Percentiles rank a stretch among this genome's conserved stretches.
phyloP scores from a whole-genome alignment of 2,888 invertebrate genomes.

The Mesorhabditis spiculigera region DNA sequence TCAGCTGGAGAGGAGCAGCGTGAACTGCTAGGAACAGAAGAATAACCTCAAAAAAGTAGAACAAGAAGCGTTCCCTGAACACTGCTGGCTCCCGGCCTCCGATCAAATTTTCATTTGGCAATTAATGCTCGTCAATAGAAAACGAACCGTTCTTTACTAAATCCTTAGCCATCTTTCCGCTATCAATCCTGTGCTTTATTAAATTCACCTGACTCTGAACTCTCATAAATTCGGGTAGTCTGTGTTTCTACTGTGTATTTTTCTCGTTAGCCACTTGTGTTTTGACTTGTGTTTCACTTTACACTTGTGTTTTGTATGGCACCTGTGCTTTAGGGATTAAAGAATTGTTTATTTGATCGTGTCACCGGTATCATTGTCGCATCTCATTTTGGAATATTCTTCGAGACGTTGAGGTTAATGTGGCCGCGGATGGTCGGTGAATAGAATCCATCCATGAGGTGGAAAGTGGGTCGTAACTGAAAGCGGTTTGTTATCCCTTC shows the following conservation, averaged over 20 bases:
- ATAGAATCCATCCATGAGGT: neutral
- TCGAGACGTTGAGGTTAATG: conserved; percentile 42
- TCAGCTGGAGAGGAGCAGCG: conserved; percentile 45
- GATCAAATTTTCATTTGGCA: conserved; percentile 47
- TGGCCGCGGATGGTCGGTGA: conserved; percentile 46
- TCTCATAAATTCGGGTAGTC: neutral
- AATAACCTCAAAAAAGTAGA: conserved; percentile 42
- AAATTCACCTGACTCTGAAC: neutral
- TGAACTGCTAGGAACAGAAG: conserved; percentile 37
- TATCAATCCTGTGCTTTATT: neutral
- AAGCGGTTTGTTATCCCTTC: neutral
- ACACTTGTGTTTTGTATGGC: neutral
- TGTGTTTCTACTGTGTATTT: neutral
- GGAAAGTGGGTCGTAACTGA: neutral
- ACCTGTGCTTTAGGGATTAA: neutral
- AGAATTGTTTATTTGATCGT: neutral
- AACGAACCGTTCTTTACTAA: no score
- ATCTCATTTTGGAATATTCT: conserved; percentile 50
- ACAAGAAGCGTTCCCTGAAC: conserved; percentile 52
- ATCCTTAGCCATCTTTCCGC: neutral
- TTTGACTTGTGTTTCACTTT: neutral
- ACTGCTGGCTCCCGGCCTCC: conserved; percentile 51
- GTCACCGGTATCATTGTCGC: conserved; percentile 30
- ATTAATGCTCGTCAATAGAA: neutral
- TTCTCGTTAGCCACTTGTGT: neutral